phyloP scores from a whole-genome alignment of 2,888 invertebrate genomes.

The Tuberolachnus salignus region DNA sequence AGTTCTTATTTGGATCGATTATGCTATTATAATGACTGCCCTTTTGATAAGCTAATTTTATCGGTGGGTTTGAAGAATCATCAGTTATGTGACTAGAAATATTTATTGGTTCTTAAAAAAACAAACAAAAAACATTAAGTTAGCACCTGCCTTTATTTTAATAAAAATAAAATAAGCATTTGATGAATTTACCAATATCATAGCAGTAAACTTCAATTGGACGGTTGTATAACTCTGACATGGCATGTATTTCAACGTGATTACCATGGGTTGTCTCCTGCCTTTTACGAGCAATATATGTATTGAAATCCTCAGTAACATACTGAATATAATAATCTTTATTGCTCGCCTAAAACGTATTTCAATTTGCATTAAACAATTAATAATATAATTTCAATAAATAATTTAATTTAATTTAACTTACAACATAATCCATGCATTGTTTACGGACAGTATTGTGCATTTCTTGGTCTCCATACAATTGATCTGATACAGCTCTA shows the following conservation, averaged over 20 bases:
- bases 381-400: background rate
- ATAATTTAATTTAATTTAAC: constrained; percentile 60
- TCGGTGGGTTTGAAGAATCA: constrained; percentile 71
- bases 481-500: constrained; percentile 85
- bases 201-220: constrained; percentile 86
- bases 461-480: constrained; percentile 90
- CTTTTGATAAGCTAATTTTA: constrained; percentile 84
- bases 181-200: constrained; percentile 67
- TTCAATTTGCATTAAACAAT: constrained; percentile 28
- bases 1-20: constrained; percentile 80
- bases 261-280: constrained; percentile 83
- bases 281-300: constrained; percentile 81
- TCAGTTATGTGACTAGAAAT: constrained; percentile 81
- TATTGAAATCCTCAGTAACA: constrained; percentile 86
- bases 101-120: constrained; percentile 76
- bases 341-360: constrained; percentile 73
- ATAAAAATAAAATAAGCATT: background rate
- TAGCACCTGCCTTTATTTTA: background rate
- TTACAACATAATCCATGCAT: constrained; percentile 89
- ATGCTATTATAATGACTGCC: constrained; percentile 88
- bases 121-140: background rate
- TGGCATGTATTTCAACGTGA: constrained; percentile 88
- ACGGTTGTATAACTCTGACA: constrained; percentile 87
- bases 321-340: constrained; percentile 86
- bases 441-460: constrained; percentile 80